Conservation (phyloP, 2,113 vertebrate species). For the Sturnus vulgaris region DNA sequence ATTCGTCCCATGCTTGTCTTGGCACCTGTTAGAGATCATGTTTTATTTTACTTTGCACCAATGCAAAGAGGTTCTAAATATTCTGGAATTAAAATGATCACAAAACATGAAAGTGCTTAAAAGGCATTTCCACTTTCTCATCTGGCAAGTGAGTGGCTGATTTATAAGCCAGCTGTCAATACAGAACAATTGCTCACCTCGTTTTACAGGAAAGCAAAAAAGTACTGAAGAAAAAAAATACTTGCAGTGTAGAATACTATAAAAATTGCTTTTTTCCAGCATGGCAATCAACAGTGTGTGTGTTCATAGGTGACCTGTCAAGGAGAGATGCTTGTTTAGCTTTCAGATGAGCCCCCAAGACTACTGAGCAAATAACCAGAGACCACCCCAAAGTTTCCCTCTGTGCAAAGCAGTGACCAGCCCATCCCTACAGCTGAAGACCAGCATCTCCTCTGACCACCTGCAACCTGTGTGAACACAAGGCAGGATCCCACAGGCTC, state of each 20-base stretch:
- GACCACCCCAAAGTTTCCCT: not conserved
- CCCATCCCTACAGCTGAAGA: fast-evolving
- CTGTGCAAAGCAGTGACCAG: not conserved
- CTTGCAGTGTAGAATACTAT: not conserved
- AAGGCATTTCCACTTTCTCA: not conserved
- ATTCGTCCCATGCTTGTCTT: not conserved
- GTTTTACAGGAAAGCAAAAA: not conserved
- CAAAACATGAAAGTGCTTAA: conserved; percentile 10
- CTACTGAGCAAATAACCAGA: not conserved
- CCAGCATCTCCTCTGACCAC: not conserved
- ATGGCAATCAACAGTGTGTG: not conserved
- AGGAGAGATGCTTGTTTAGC: not conserved
- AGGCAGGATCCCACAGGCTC: not conserved
- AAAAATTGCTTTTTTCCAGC: not conserved
- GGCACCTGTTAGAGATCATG: not conserved
- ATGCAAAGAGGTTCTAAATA: not conserved
- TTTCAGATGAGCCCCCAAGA: not conserved
- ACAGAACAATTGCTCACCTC: not conserved
- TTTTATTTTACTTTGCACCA: conserved; percentile 1
- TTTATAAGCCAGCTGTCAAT: conserved; percentile 29
- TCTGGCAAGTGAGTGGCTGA: not conserved
- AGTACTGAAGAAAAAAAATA: not conserved
- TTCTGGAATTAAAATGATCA: not conserved
- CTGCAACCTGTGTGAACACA: not conserved
- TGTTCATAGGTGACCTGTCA: not conserved